These are phyloP conservation scores for Heterotis niloticus DNA, from an alignment of 2,113 vertebrate genomes.

Conservation along the genomic window DNA sequence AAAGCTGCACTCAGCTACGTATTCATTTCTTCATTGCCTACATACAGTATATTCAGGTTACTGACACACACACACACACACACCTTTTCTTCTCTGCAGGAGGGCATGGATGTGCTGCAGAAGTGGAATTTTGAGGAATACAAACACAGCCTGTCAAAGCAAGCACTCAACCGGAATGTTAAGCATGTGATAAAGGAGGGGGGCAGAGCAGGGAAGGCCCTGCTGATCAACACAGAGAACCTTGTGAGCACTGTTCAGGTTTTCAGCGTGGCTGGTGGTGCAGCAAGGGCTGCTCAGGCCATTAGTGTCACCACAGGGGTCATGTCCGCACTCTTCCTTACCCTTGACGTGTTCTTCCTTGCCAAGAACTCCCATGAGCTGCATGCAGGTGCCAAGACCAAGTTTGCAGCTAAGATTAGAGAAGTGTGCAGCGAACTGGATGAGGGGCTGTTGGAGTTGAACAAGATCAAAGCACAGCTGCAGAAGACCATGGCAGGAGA, in stretches of 20 bases:
- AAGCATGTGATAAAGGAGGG: conserved; percentile 62
- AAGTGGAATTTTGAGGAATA: conserved; percentile 62
- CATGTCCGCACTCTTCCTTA: conserved; percentile 60
- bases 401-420: conserved; percentile 60
- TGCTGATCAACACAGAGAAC: conserved; percentile 58
- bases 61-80: neutral
- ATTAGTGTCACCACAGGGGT: conserved; percentile 58
- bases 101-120: conserved; percentile 58
- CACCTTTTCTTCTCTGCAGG: conserved; percentile 38
- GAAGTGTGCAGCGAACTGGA: conserved; percentile 58
- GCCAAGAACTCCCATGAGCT: conserved; percentile 63
- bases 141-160: conserved; percentile 50
- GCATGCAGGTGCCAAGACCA: conserved; percentile 60
- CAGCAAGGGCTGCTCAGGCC: conserved; percentile 44
- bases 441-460: conserved; percentile 54
- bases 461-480: conserved; percentile 59
- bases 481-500: conserved; percentile 66
- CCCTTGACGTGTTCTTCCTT: conserved; percentile 65
- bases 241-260: conserved; percentile 55
- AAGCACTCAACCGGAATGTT: conserved; percentile 58
- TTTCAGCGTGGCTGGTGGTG: conserved; percentile 48
- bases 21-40: neutral
- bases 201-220: conserved; percentile 52
- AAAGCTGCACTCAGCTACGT: neutral
- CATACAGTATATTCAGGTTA: neutral